phyloP scores from a whole-genome alignment of 2,888 invertebrate species.

The Argynnis bischoffii region DNA sequence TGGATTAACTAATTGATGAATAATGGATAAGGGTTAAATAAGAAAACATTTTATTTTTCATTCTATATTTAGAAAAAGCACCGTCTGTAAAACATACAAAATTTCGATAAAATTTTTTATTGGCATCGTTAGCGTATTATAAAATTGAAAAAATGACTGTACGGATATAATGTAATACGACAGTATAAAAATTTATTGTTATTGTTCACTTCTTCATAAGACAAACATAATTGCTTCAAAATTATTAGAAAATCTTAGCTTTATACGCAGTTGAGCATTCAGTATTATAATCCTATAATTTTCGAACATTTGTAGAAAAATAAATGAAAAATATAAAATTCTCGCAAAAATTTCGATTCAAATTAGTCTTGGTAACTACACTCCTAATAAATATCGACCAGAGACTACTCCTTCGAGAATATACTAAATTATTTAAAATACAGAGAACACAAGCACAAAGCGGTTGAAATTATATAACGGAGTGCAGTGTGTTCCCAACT shows the following conservation, averaged over 20 bases:
- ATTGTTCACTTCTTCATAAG: constrained; percentile 50
- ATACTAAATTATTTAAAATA: constrained; percentile 50
- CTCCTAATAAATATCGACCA: constrained; percentile 57
- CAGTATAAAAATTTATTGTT: constrained; percentile 68
- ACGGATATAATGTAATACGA: constrained; percentile 54
- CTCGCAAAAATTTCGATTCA: constrained; percentile 42
- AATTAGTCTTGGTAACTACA: constrained; percentile 63
- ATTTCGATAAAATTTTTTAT: constrained; percentile 71
- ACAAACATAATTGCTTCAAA: constrained; percentile 41
- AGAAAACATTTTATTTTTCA: constrained; percentile 43
- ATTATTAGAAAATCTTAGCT: constrained; percentile 41
- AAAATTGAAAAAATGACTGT: constrained; percentile 69
- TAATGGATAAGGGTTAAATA: constrained; percentile 15
- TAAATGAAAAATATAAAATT: constrained; percentile 21
- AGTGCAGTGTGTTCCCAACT: constrained; percentile 63
- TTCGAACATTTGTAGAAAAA: constrained; percentile 31
- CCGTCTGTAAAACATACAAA: constrained; percentile 81
- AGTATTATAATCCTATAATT: constrained; percentile 50
- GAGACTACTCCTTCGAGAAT: constrained; percentile 51
- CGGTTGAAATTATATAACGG: constrained; percentile 37
- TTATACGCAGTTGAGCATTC: constrained; percentile 70
- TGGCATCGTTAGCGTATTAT: constrained; percentile 71
- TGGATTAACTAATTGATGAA: not conserved
- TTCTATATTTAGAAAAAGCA: constrained; percentile 80
- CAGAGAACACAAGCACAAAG: constrained; percentile 59